Evolutionary conservation across 2,888 invertebrate species (phyloP).

Genomic region (Acholoe squamosa): DNA sequence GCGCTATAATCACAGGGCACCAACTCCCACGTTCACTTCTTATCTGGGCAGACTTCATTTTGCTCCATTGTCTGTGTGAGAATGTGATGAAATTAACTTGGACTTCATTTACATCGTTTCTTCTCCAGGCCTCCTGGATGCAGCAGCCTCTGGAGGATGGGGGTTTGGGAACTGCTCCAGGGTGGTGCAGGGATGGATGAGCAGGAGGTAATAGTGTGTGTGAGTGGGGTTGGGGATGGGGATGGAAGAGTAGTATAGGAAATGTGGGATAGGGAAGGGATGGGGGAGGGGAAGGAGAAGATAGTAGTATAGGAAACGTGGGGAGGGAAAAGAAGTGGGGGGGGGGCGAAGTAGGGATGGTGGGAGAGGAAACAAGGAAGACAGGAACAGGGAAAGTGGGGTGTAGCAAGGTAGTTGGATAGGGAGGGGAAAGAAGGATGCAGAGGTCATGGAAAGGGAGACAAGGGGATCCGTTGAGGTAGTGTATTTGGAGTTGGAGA

Average conservation of each 20-base stretch:
- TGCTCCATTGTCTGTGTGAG: conserved; percentile 48
- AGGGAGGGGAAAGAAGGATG: neutral
- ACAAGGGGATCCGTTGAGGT: neutral
- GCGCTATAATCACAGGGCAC: conserved; percentile 49
- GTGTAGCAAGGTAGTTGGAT: neutral
- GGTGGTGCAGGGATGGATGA: too few relatives aligned
- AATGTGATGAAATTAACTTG: conserved; percentile 60
- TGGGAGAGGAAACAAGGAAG: neutral
- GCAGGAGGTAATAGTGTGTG: too few relatives aligned
- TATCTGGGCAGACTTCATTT: conserved; percentile 50
- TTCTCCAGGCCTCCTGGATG: neutral
- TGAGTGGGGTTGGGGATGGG: too few relatives aligned
- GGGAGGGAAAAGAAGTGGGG: too few relatives aligned
- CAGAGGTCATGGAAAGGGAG: neutral
- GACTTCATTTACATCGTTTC: conserved; percentile 58
- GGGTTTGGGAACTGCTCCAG: too few relatives aligned
- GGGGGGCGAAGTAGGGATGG: too few relatives aligned
- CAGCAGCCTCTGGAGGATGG: neutral
- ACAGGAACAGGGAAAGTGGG: neutral
- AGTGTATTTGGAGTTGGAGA: neutral
- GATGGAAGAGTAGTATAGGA: too few relatives aligned
- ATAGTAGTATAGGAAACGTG: too few relatives aligned
- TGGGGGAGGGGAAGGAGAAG: too few relatives aligned
- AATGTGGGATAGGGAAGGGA: too few relatives aligned
- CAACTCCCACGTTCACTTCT: neutral